These are phyloP conservation scores for Keiferia lycopersicella DNA, from an alignment of 2,888 invertebrate genomes.

Conservation along the genomic window DNA sequence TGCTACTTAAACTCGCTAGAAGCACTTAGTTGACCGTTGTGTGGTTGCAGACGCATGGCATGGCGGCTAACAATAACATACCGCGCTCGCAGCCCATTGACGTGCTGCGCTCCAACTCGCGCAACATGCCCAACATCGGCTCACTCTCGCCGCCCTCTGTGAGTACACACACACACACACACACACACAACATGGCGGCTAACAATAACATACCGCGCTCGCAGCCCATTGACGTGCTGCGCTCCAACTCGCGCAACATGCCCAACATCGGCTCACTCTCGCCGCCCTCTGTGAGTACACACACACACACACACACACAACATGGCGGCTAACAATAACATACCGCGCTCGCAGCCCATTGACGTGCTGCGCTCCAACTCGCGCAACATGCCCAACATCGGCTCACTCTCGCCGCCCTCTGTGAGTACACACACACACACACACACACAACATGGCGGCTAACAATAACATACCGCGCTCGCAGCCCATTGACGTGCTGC, in stretches of 20 bases:
- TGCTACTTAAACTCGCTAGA: neutral
- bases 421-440: constrained; percentile 71
- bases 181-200: constrained; percentile 41
- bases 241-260: constrained; percentile 86
- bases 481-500: constrained; percentile 91
- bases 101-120: constrained; percentile 88
- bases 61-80: constrained; percentile 69
- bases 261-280: constrained; percentile 95
- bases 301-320: constrained; percentile 29
- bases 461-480: constrained; percentile 86
- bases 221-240: constrained; percentile 92
- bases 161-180: constrained; percentile 53
- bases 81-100: constrained; percentile 93
- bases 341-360: constrained; percentile 93
- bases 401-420: constrained; percentile 95
- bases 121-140: constrained; percentile 90
- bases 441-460: too few species aligned
- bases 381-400: constrained; percentile 89
- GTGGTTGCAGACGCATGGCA: constrained; percentile 35
- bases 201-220: constrained; percentile 86
- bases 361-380: constrained; percentile 89
- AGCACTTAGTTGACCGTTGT: neutral
- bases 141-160: constrained; percentile 96
- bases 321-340: too few species aligned
- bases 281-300: constrained; percentile 89